A percentile compares a stretch with the other conserved stretches of the same genome.
These are phyloP conservation scores for Cecropterus lyciades DNA, from an alignment of 1,140 invertebrate species.

Conservation along the genomic window DNA sequence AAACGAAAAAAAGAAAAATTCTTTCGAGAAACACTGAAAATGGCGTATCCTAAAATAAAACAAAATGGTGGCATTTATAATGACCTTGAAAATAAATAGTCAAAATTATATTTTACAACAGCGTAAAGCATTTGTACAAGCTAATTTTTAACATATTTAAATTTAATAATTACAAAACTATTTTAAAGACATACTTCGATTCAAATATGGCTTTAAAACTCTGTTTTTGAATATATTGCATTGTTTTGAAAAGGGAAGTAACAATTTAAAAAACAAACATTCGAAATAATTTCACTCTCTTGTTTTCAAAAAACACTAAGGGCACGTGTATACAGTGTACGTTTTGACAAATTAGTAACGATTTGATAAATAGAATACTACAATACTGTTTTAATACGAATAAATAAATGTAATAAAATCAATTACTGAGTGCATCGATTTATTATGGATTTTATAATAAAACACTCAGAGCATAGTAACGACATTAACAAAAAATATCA, in stretches of 20 bases:
- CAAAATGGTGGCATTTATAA: slow-evolving; percentile 56
- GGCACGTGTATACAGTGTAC: slow-evolving; percentile 17
- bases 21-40: slow-evolving; percentile 40
- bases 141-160: no score
- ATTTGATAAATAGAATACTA: no score
- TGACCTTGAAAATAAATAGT: slow-evolving; percentile 51
- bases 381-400: no score
- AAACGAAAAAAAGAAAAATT: slow-evolving; percentile 37
- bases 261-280: slow-evolving; percentile 4
- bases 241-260: slow-evolving; percentile 12
- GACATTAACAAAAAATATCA: not conserved
- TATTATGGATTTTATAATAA: no score
- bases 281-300: slow-evolving; percentile 12
- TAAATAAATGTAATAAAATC: no score
- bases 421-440: no score
- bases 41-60: slow-evolving; percentile 47
- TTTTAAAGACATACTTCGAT: not conserved
- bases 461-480: not conserved
- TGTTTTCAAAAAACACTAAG: slow-evolving; percentile 25
- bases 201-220: no score
- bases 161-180: not conserved
- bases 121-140: no score
- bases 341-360: no score
- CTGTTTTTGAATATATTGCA: no score
- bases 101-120: slow-evolving; percentile 2